Conservation (phyloP, 2,888 invertebrate genomes). For the Sphecodes monilicornis region DNA sequence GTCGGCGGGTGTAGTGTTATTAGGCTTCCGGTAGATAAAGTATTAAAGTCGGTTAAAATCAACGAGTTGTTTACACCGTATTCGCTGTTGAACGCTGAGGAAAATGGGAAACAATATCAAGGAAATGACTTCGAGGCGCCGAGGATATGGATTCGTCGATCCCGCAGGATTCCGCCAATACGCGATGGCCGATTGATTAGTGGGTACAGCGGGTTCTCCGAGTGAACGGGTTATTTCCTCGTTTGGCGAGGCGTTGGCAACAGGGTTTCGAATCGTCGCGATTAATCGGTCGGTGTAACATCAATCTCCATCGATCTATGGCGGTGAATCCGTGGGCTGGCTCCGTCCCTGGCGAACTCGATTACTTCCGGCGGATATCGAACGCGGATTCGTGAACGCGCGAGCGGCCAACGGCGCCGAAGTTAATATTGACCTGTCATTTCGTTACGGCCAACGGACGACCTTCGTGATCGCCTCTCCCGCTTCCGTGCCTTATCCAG, state of each 20-base stretch:
- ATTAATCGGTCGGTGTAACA: constrained; percentile 41
- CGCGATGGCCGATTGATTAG: constrained; percentile 29
- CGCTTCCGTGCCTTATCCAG: constrained; percentile 65
- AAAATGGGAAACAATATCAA: not conserved
- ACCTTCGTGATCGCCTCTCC: constrained; percentile 62
- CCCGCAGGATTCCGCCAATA: not conserved
- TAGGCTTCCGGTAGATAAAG: too few species aligned
- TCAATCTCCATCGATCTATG: constrained; percentile 49
- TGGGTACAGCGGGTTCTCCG: not conserved
- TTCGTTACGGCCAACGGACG: constrained; percentile 70
- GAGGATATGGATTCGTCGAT: constrained; percentile 11
- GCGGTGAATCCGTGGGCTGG: constrained; percentile 30
- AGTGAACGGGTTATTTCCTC: constrained; percentile 27
- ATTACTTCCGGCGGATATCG: constrained; percentile 81
- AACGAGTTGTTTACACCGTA: not conserved
- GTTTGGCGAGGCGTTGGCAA: constrained; percentile 16
- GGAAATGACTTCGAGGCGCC: not conserved
- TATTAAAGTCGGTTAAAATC: too few species aligned
- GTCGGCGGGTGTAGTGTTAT: too few species aligned
- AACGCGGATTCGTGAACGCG: constrained; percentile 70
- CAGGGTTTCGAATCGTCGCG: constrained; percentile 23
- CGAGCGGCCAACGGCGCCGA: constrained; percentile 64
- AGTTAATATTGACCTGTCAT: constrained; percentile 77
- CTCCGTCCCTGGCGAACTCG: constrained; percentile 62
- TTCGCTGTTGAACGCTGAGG: not conserved